These are phyloP conservation scores for Chrysopa pallens DNA, from an alignment of 1,140 invertebrate species.

Conservation along the genomic window DNA sequence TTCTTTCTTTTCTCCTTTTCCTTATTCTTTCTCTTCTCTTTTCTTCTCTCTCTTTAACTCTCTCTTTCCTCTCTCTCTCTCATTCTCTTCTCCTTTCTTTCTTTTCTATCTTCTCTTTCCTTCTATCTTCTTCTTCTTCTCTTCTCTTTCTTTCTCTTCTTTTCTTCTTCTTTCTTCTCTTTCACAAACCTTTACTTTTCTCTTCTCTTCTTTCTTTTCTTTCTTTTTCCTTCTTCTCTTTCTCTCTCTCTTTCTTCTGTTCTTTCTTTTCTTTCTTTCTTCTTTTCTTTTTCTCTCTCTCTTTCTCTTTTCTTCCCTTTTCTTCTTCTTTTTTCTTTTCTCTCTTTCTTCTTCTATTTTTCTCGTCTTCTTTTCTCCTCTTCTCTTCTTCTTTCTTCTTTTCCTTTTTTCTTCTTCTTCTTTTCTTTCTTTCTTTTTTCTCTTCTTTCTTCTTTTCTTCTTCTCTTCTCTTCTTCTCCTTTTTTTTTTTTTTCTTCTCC, in stretches of 20 bases:
- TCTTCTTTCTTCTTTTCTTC: not conserved
- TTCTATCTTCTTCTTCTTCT: not conserved
- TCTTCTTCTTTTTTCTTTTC: not conserved
- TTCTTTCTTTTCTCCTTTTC: conserved; percentile 1
- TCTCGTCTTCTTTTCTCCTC: not conserved
- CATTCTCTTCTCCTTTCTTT: not conserved
- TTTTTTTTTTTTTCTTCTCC: not conserved
- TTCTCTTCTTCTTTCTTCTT: not conserved
- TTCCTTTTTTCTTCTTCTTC: not conserved
- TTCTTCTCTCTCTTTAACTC: not conserved
- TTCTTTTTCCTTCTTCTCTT: not conserved
- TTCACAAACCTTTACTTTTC: not conserved
- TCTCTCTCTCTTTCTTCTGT: not conserved
- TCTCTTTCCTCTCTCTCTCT: not conserved
- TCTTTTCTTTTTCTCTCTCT: not conserved
- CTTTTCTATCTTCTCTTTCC: not conserved
- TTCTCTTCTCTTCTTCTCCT: not conserved
- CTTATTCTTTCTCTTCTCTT: not conserved
- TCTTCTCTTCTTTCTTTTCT: not conserved
- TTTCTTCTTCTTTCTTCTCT: not conserved
- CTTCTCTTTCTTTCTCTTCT: not conserved
- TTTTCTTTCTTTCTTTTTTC: not conserved
- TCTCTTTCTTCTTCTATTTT: not conserved
- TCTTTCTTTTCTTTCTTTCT: not conserved
- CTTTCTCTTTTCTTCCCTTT: conserved; percentile 1